Conservation (phyloP, 2,888 invertebrate species). For the Oligia fasciuncula region DNA sequence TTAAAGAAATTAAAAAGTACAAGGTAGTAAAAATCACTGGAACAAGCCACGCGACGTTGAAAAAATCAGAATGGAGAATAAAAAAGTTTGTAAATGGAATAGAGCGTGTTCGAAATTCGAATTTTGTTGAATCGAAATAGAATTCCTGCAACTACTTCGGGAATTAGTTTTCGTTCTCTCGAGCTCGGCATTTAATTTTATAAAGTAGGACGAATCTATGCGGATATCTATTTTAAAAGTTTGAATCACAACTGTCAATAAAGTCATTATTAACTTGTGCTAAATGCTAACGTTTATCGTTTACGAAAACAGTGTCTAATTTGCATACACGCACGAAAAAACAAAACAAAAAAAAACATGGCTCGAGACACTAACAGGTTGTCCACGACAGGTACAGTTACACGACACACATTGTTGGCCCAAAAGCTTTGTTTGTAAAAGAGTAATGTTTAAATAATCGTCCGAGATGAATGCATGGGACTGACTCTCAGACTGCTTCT, state of each 20-base stretch:
- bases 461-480: conserved; percentile 45
- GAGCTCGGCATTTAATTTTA: conserved; percentile 58
- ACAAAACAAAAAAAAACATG: conserved; percentile 56
- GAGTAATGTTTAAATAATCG: conserved; percentile 57
- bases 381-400: conserved; percentile 83
- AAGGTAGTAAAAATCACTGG: conserved; percentile 39
- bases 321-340: conserved; percentile 29
- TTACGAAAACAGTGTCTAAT: conserved; percentile 22
- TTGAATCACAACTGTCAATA: conserved; percentile 30
- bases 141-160: conserved; percentile 58
- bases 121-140: conserved; percentile 70
- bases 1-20: conserved; percentile 45
- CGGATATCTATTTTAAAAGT: conserved; percentile 31
- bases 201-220: conserved; percentile 50
- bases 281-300: conserved; percentile 13
- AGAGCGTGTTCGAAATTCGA: conserved; percentile 67
- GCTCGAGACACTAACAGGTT: conserved; percentile 74
- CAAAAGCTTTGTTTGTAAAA: conserved; percentile 67
- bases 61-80: conserved; percentile 56
- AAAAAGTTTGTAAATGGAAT: conserved; percentile 69
- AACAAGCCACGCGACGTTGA: conserved; percentile 38
- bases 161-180: conserved; percentile 70
- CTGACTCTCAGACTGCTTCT: conserved; percentile 15
- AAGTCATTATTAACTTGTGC: conserved; percentile 5
- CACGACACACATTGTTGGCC: conserved; percentile 77